Evolutionary conservation across 2,888 invertebrate species (phyloP), one percentile per base, ranked within the genome.

Genomic region (Parnassius orleans): DNA sequence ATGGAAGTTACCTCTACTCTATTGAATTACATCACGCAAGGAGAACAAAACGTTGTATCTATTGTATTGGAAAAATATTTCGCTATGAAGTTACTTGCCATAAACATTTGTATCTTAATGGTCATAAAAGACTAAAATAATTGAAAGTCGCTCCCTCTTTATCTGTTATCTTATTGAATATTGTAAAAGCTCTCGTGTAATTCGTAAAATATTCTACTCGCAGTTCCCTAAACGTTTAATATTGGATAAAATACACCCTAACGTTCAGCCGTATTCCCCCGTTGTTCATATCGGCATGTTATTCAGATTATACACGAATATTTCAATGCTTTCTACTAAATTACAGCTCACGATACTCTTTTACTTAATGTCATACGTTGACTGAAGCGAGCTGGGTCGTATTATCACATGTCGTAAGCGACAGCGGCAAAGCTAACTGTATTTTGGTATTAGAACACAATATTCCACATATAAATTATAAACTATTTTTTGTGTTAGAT

Each of bases 261-360:
- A 78, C 84, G 88, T 84, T 81, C 77, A 78, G 71, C 72, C 78
- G 80, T 86, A 86, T 86, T 89, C 90, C 90, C 88, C 87, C 88
- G 90, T 86, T 88, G 90, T 89, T 90, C 90, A 91, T 91, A 90
- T 91, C 84, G 88, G 86, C 90, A 91, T 91, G 91, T 90, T 91
- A 90, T 90, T 90, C 87, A 88, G 89, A 91, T 90, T 90, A 90
- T 87, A 90, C 90, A 91, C 89, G 90, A 90, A 90, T 90, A 90
- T 90, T 90, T 90, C 91, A 90, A 90, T 90, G 91, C 90, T 90
- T 89, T 91, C 88, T 90, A 90, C 88, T 88, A 90, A 91, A 91
- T 91, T 90, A 90, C 87, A 86, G 84, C 84, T 81, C 86, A 88
- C 87, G 88, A 79, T 85, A 86, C 83, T 86, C 86, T 88, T 89